Evolutionary conservation across 1,140 invertebrate genomes (phyloP).

Genomic region (Diuraphis noxia): DNA sequence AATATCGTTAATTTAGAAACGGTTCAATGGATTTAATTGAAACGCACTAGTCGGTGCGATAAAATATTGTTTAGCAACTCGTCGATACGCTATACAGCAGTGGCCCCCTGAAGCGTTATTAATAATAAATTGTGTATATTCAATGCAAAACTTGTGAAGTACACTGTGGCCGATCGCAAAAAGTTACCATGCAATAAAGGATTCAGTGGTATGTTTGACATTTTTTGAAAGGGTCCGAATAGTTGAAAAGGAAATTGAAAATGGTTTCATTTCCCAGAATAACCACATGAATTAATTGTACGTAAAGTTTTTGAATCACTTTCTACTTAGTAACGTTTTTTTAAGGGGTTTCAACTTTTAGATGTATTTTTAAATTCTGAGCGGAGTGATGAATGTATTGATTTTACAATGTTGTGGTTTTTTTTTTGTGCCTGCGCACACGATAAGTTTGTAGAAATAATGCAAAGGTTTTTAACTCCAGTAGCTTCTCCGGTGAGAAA

Average conservation of each 20-base stretch:
- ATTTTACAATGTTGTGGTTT: too few relatives aligned
- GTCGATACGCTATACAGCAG: neutral
- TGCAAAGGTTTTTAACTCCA: too few relatives aligned
- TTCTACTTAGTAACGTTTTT: neutral
- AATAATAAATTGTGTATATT: constrained; percentile 20
- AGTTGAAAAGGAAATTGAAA: constrained; percentile 17
- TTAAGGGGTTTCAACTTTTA: neutral
- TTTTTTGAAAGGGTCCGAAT: neutral
- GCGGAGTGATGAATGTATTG: too few relatives aligned
- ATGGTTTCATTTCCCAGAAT: neutral
- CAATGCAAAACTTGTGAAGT: neutral
- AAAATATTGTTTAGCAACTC: constrained; percentile 18
- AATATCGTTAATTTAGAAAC: neutral
- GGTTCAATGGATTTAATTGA: constrained; percentile 32
- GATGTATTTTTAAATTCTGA: too few relatives aligned
- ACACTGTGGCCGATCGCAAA: neutral
- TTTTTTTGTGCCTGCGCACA: too few relatives aligned
- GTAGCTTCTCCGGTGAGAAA: too few relatives aligned
- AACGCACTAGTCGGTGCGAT: neutral
- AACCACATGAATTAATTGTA: constrained; percentile 13
- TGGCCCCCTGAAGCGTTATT: neutral
- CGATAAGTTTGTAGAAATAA: too few relatives aligned
- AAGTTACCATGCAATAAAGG: neutral
- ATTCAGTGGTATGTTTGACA: neutral
- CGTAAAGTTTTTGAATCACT: constrained; percentile 14